Evolutionary conservation across 2,797 vertebrate genomes (phyloP).

Genomic region (Lutra lutra): DNA sequence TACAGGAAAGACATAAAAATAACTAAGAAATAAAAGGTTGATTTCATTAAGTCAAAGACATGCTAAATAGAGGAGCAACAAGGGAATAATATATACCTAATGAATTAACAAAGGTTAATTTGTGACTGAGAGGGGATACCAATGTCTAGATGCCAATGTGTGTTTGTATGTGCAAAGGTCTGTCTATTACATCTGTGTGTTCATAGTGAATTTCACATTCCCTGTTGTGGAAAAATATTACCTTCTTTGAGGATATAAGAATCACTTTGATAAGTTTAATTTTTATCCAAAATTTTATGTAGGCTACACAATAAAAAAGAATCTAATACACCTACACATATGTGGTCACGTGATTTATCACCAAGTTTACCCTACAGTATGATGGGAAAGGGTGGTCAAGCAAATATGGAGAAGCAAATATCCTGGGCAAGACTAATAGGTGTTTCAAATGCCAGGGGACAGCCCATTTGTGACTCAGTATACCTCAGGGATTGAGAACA

Average conservation of each 20-base stretch:
- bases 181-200: not conserved
- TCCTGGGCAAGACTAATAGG: not conserved
- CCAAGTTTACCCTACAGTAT: not conserved
- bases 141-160: not conserved
- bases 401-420: not conserved
- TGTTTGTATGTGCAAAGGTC: not conserved
- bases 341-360: not conserved
- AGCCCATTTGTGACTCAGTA: no score
- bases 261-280: not conserved
- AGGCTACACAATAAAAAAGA: not conserved
- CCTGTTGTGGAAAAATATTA: not conserved
- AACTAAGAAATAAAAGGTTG: not conserved
- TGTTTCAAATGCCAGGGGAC: not conserved
- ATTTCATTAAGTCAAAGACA: not conserved
- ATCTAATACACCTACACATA: not conserved
- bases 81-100: not conserved
- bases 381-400: not conserved
- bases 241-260: not conserved
- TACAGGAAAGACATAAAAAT: not conserved
- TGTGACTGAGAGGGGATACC: not conserved
- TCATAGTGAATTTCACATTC: not conserved
- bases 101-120: not conserved
- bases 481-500: not conserved
- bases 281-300: not conserved
- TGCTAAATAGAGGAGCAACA: not conserved